Base-by-base conservation (phyloP, 2,888 invertebrate genomes). In the Formica aserva region DNA sequence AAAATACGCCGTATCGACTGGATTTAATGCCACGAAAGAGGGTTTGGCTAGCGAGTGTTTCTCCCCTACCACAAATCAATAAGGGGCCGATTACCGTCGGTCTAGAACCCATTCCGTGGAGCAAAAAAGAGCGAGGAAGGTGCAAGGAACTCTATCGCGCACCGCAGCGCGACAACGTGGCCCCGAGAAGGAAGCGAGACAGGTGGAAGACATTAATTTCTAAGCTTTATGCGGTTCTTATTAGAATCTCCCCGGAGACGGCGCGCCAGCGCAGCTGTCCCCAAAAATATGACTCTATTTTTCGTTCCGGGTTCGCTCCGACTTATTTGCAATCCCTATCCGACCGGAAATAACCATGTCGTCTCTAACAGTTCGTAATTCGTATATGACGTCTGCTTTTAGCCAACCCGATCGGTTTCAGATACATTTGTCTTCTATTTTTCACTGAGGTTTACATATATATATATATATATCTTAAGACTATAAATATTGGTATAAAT, bases 201-300 rank as follows among this genome's bases (percentile, higher is more conserved):
- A 83, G 78, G 83, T 83, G 82, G 83, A 80, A 83, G 88, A 86
- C 92, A 92, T 92, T 92, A 92, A 92, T 92, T 92, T 89, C 91
- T 91, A 90, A 91, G 91, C 88, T 92, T 92, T 92, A 91, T 89
- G 90, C 87, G 87, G 89, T 91, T 92, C 92, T 92, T 92, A 92
- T 92, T 91, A 92, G 91, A 92, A 91, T 92, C 92, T 91, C 91
- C 78, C 88, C 88, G 87, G 81, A 85, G 86, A 86, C 85, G 82
- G 85, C 69, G 84, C 74, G 82, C 85, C 83, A 85, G 85, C 88
- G 85, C 92, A 92, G 91, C 91, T 91, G 92, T 88, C 88, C 88
- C 88, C 85, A 89, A 89, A 92, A 91, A 92, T 92, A 92, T 92
- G 91, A 90, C 88, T 91, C 91, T 92, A 92, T 92, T 92, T 92